phyloP scores from a whole-genome alignment of 2,797 vertebrate genomes.

The Cryptoblepharus egeriae region DNA sequence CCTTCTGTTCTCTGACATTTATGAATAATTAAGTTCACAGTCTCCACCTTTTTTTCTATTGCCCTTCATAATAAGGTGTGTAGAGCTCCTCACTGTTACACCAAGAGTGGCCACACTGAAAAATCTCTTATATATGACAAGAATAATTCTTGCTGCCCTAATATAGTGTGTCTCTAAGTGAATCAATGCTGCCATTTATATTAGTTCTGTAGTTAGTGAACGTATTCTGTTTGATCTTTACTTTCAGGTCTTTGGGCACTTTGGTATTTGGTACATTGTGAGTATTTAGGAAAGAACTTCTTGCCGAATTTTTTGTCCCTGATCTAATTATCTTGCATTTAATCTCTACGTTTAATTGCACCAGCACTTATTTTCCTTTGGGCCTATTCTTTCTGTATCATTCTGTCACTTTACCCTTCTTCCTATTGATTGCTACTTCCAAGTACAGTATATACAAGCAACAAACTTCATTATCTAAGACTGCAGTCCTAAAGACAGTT shows the following conservation, averaged over 20 bases:
- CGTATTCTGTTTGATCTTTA: constrained; percentile 36
- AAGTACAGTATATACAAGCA: constrained; percentile 21
- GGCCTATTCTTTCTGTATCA: constrained; percentile 35
- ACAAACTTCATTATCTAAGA: constrained; percentile 39
- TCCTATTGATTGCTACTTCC: constrained; percentile 35
- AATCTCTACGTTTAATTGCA: constrained; percentile 64
- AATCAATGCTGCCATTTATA: constrained; percentile 30
- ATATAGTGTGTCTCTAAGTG: constrained; percentile 24
- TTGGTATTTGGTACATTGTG: constrained; percentile 20
- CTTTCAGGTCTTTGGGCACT: constrained; percentile 21
- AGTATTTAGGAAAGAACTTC: constrained; percentile 20
- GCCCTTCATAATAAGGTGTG: constrained; percentile 42
- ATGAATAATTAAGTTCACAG: constrained; percentile 68
- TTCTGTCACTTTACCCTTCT: constrained; percentile 52
- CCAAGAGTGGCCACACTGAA: constrained; percentile 33
- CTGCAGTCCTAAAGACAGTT: no score
- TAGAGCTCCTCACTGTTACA: constrained; percentile 9
- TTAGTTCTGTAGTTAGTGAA: constrained; percentile 18
- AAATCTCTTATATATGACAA: constrained; percentile 9
- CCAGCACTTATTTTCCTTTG: constrained; percentile 52
- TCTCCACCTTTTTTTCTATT: constrained; percentile 35
- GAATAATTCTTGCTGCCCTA: constrained; percentile 30
- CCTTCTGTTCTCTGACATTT: constrained; percentile 65
- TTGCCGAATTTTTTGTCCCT: constrained; percentile 57
- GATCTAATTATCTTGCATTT: constrained; percentile 67